Evolutionary conservation across 1,140 invertebrate species (phyloP).

Genomic region (Mactra quadrangularis): DNA sequence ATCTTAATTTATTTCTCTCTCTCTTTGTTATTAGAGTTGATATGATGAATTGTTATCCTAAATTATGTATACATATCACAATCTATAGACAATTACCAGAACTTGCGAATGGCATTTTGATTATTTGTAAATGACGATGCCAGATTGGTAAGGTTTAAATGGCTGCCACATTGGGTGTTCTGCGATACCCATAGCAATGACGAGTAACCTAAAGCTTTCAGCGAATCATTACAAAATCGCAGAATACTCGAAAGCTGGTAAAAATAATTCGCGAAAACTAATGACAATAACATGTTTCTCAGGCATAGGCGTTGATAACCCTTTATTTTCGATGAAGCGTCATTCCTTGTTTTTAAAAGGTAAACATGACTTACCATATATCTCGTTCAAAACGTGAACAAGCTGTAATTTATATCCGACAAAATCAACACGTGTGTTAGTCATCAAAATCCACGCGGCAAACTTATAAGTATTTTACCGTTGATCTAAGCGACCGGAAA

Average conservation of each 20-base stretch:
- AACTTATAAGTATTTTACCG: conserved; percentile 35
- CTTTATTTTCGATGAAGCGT: conserved; percentile 27
- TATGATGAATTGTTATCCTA: too few species aligned
- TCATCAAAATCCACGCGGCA: conserved; percentile 28
- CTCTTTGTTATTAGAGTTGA: too few species aligned
- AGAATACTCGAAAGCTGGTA: neutral
- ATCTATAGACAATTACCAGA: conserved; percentile 25
- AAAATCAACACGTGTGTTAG: conserved; percentile 34
- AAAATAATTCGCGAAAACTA: conserved; percentile 36
- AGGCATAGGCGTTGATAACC: conserved; percentile 20
- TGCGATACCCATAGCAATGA: conserved; percentile 31
- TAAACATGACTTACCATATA: conserved; percentile 37
- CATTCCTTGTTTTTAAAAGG: conserved; percentile 44
- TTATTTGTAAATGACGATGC: conserved; percentile 27
- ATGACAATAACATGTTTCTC: conserved; percentile 12
- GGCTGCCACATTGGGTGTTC: conserved; percentile 42
- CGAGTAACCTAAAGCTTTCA: conserved; percentile 21
- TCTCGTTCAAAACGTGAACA: conserved; percentile 34
- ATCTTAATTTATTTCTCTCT: too few species aligned
- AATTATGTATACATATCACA: neutral
- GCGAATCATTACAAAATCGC: conserved; percentile 31
- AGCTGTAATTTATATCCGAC: conserved; percentile 45
- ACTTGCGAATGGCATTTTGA: conserved; percentile 42
- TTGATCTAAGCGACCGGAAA: conserved; percentile 44
- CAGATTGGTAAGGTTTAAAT: conserved; percentile 27